phyloP scores from a whole-genome alignment of 30 jellyfish, hydroid and myxozoan species.

The Hydractinia echinata region DNA sequence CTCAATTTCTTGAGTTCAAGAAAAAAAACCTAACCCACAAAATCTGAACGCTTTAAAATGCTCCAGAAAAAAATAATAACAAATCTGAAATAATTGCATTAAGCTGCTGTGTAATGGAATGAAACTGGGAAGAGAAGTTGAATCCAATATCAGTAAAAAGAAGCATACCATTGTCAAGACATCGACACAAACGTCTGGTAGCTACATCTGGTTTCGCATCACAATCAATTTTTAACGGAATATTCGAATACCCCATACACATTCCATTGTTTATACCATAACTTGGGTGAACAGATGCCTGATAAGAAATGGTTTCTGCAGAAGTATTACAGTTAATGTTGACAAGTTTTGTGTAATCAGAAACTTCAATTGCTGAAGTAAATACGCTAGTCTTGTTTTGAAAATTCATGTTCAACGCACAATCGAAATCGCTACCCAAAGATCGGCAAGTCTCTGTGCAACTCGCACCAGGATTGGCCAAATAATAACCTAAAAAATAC shows the following conservation, averaged over 20 bases:
- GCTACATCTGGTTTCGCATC: background rate
- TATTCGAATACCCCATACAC: slow-evolving; percentile 9
- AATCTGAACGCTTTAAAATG: too few relatives aligned
- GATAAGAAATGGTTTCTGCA: background rate
- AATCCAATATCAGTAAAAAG: background rate
- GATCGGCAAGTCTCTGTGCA: slow-evolving; percentile 1
- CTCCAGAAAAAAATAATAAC: too few relatives aligned
- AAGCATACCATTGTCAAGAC: slow-evolving; percentile 9
- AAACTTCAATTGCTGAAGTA: background rate
- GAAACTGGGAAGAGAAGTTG: too few relatives aligned
- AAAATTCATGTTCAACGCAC: slow-evolving; percentile 4
- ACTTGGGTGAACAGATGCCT: background rate
- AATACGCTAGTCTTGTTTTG: background rate
- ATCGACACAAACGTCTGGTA: slow-evolving; percentile 1
- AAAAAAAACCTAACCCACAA: too few relatives aligned
- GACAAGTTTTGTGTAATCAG: background rate
- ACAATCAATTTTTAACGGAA: background rate
- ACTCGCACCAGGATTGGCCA: slow-evolving; percentile 1
- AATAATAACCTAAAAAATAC: background rate
- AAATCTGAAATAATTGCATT: too few relatives aligned
- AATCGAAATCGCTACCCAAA: background rate
- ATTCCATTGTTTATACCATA: background rate
- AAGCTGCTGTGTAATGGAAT: too few relatives aligned
- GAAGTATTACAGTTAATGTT: background rate
- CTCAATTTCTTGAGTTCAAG: too few relatives aligned